Percentiles rank a stretch among this genome's conserved stretches.
Evolutionary conservation across 2,113 vertebrate genomes (phyloP).

Genomic region (Sardina pilchardus): DNA sequence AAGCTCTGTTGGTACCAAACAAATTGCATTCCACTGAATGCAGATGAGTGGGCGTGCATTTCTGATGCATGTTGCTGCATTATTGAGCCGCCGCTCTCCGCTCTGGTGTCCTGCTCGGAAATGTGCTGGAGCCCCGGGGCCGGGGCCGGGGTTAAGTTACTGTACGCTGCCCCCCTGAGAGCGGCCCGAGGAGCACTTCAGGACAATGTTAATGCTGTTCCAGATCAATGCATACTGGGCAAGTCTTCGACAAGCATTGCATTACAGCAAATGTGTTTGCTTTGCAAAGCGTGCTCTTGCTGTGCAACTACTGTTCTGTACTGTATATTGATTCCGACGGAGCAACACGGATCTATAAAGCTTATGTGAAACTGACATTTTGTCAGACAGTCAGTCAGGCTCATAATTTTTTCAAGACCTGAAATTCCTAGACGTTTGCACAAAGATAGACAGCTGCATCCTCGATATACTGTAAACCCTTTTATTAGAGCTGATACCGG

Average conservation of each 20-base stretch:
- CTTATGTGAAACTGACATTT: constrained; percentile 26
- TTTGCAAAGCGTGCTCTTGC: constrained; percentile 54
- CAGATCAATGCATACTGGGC: constrained; percentile 59
- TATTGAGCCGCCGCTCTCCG: constrained; percentile 42
- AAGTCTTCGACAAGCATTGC: constrained; percentile 59
- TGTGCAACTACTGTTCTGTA: constrained; percentile 36
- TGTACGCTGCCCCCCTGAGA: constrained; percentile 50
- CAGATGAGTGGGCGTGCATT: constrained; percentile 1
- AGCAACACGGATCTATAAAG: constrained; percentile 32
- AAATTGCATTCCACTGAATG: not conserved
- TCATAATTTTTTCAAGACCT: not conserved
- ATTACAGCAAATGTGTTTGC: constrained; percentile 72
- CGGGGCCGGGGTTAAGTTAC: constrained; percentile 58
- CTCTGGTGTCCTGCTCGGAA: constrained; percentile 55
- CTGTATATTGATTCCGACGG: constrained; percentile 58
- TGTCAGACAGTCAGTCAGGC: not conserved
- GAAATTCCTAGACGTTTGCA: not conserved
- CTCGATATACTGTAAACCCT: not conserved
- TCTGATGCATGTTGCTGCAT: constrained; percentile 33
- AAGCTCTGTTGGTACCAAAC: not conserved
- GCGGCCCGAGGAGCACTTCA: constrained; percentile 53
- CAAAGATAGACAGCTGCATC: constrained; percentile 10
- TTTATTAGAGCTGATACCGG: too few relatives aligned
- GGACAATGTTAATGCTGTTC: constrained; percentile 50
- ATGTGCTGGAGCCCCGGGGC: constrained; percentile 57